These are phyloP conservation scores for Aphelocoma californica DNA, from an alignment of 2,797 vertebrate species.

Conservation along the genomic window DNA sequence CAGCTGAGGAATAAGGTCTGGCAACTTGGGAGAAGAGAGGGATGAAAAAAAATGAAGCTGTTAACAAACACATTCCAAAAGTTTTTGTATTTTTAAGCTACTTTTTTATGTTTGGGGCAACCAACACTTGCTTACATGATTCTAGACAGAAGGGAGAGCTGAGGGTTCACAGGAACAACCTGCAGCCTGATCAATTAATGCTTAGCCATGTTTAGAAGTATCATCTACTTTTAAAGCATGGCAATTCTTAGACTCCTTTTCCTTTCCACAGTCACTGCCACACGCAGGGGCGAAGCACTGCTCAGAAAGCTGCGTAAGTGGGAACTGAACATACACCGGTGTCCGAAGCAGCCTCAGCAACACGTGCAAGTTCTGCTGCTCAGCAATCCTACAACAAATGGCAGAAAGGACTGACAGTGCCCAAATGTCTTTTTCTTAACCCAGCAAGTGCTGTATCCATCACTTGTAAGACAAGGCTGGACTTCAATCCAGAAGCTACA, in stretches of 20 bases:
- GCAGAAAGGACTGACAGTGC: background rate
- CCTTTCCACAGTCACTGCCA: background rate
- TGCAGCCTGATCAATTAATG: background rate
- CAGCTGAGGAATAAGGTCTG: conserved; percentile 89
- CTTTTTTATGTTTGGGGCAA: background rate
- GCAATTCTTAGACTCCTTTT: background rate
- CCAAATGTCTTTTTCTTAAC: background rate
- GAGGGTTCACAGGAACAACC: background rate
- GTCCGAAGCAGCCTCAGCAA: background rate
- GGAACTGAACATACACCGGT: background rate
- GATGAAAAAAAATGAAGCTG: background rate
- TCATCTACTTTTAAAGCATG: background rate
- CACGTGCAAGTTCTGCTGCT: accelerated
- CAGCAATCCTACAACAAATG: background rate
- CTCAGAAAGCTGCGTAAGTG: background rate
- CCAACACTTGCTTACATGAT: background rate
- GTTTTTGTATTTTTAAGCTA: background rate
- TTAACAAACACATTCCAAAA: background rate
- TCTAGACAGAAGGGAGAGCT: background rate
- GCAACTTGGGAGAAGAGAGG: conserved; percentile 77
- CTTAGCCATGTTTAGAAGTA: background rate
- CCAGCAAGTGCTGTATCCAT: background rate
- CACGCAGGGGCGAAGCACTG: background rate
- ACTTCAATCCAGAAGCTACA: background rate
- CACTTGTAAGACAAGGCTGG: background rate